Conservation (phyloP, 2,888 invertebrate species). For the Ellobium chinense region DNA sequence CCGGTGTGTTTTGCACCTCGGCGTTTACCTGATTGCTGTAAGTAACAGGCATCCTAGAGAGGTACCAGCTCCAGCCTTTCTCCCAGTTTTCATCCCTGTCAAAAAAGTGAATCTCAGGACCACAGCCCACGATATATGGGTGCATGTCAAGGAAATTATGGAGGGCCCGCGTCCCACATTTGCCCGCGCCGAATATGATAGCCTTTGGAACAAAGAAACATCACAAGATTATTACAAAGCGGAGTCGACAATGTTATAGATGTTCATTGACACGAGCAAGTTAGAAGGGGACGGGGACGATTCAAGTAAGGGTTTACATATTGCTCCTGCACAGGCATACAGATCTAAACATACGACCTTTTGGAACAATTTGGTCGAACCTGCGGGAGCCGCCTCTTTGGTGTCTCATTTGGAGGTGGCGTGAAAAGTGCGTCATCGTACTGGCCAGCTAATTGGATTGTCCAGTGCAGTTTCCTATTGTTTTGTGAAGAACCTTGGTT, state of each 20-base stretch:
- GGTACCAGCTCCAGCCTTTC: constrained; percentile 19
- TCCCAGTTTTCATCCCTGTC: constrained; percentile 11
- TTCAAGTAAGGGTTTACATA: neutral
- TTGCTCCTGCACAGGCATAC: neutral
- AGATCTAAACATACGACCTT: neutral
- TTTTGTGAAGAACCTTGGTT: too few species aligned
- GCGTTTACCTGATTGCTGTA: constrained; percentile 34
- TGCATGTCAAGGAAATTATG: constrained; percentile 29
- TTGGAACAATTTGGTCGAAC: neutral
- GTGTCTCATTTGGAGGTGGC: neutral
- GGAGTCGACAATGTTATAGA: too few species aligned
- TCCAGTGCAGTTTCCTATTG: too few species aligned
- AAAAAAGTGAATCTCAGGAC: constrained; percentile 30
- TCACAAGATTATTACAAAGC: too few species aligned
- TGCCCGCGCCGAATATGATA: constrained; percentile 35
- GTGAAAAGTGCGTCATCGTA: neutral
- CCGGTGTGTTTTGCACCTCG: too few species aligned
- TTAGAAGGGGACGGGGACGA: too few species aligned
- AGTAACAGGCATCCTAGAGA: constrained; percentile 29
- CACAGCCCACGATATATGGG: constrained; percentile 14
- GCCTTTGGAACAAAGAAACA: constrained; percentile 5
- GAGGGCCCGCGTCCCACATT: constrained; percentile 38
- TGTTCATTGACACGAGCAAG: too few species aligned
- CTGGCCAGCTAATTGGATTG: constrained; percentile 1
- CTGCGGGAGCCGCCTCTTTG: constrained; percentile 6